Evolutionary conservation across 1,140 invertebrate genomes (phyloP), one percentile per base, ranked within the genome.

Genomic region (Zaprionus taronus): DNA sequence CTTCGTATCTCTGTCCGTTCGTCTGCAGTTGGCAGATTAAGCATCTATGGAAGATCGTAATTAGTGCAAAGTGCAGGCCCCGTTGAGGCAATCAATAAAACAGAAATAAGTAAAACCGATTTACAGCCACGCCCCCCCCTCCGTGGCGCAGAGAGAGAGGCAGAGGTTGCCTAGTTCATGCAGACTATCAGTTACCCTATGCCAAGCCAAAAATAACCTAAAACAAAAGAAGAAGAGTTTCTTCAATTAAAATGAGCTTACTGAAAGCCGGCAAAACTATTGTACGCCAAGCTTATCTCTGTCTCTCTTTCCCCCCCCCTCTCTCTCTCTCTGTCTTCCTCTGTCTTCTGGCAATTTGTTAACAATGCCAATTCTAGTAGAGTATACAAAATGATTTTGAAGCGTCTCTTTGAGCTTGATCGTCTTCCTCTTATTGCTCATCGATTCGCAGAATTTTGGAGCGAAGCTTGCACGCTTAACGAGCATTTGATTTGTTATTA

Each of bases 401-500:
- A 71, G 62, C 41, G 11, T 5, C 67, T n/a, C 57, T 51, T 61
- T 58, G 31, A 34, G 31, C 15, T 57, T 17, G 3, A n/a, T 4
- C 31, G 17, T 67, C 24, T 60, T 9, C 24, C 24, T 44, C n/a
- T 34, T 60, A 15, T 61, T 62, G 61, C 20, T 24, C 65, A 66
- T 72, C 44, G 69, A 73, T 77, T 77, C 75, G 75, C 71, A 74
- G 75, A 73, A 73, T 77, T 73, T 77, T 71, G 58, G 34, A 70
- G 55, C 58, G 68, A 58, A 53, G 60, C 68, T 34, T 34, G 62
- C 41, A 34, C 60, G 55, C 60, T 69, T 87, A 87, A 87, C 84
- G 84, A 87, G 70, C 84, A 70, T 79, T 75, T 87, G 77, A 77
- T 79, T 72, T 70, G 71, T 90, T 87, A 89, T 89, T 83, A 87